phyloP scores from a whole-genome alignment of 2,113 vertebrate genomes.

The Anthoscopus minutus region DNA sequence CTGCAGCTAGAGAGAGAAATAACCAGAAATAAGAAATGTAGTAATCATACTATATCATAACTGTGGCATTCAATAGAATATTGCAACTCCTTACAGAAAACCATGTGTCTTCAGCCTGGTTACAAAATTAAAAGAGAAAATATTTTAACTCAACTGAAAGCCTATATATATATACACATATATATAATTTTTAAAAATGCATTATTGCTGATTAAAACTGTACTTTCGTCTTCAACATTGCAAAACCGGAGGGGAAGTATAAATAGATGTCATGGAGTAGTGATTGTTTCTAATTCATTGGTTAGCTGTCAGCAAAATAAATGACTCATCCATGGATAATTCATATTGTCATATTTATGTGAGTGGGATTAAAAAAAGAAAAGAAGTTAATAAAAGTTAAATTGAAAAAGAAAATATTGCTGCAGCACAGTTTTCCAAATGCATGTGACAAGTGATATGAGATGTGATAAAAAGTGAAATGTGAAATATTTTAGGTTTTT shows the following conservation, averaged over 20 bases:
- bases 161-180: not conserved
- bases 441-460: not conserved
- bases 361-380: not conserved
- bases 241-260: not conserved
- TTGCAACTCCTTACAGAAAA: not conserved
- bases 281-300: not conserved
- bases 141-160: not conserved
- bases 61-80: not conserved
- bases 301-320: not conserved
- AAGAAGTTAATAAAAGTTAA: not conserved
- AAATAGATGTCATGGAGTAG: not conserved
- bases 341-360: not conserved
- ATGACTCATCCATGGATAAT: not conserved
- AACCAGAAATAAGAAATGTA: not conserved
- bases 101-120: not conserved
- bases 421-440: not conserved
- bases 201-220: not conserved
- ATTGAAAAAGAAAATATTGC: not conserved
- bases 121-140: not conserved
- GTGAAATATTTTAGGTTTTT: not conserved
- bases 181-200: no score
- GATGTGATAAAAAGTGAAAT: not conserved
- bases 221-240: not conserved
- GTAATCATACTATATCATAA: not conserved
- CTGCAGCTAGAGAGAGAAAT: not conserved